Base-by-base conservation (phyloP, 2,113 vertebrate species). In the Neodon shergylaensis region DNA sequence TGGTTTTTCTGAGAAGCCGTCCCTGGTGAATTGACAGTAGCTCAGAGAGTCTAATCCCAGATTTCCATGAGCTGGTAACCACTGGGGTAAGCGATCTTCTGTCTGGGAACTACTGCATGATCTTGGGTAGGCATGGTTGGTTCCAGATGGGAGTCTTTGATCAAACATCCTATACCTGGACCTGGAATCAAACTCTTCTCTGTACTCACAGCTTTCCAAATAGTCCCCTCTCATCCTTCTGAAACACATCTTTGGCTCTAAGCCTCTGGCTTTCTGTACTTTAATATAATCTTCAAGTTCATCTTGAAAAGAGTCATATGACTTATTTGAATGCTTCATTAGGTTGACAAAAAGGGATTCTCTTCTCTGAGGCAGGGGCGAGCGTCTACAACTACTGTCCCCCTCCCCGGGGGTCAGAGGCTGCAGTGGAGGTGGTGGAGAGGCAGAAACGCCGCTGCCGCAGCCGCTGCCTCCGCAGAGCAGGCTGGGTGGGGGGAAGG, bases 261-360 rank as follows among this genome's bases (percentile, higher is more conserved):
- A 96, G n/a, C 98, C 98, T 91, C 98, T 98, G 73, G 98, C 98
- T 97, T 99, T 99, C 96, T 99, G 99, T 13, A 99, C 99, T 98
- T 99, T 97, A 93, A 99, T 98, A 95, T 99, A 99, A 97, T 99
- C 99, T 14, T 98, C 98, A 89, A 99, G 98, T 96, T 99, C 99
- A 84, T 99, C 99, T 97, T 99, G 98, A 97, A 99, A 99, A 61
- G 99, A 99, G 95, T 93, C 94, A 88, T 98, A 98, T 42, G 97
- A 98, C 97, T 99, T 99, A 94, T 98, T 98, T 84, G 99, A 98
- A 92, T 98, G 98, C 96, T 98, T 98, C 92, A 95, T 97, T 47
- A 98, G 96, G 66, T 97, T 98, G 8, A 95, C 90, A 70, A 99
- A 98, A 61, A 98, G 98, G 93, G 95, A 98, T 98, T 99, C 98